phyloP scores from a whole-genome alignment of 2,888 invertebrate species.

The Caenorhabditis panamensis region DNA sequence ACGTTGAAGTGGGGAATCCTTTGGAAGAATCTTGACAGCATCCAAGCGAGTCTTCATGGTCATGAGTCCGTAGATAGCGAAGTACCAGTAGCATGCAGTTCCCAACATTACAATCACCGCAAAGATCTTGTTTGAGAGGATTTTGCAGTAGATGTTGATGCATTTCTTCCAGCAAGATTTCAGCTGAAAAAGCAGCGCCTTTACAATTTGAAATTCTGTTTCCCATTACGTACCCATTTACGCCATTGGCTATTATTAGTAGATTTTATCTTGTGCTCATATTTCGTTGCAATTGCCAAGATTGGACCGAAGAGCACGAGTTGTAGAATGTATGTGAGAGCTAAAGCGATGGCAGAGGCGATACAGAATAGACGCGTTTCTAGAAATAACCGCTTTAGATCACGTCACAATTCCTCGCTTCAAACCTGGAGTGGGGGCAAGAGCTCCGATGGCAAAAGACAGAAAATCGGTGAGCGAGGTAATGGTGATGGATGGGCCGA shows the following conservation, averaged over 20 bases:
- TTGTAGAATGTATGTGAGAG: slow-evolving; percentile 76
- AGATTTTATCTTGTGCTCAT: slow-evolving; percentile 65
- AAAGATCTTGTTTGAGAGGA: slow-evolving; percentile 70
- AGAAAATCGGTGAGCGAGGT: slow-evolving; percentile 80
- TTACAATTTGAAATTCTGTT: neutral
- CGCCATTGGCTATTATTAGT: slow-evolving; percentile 65
- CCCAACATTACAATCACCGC: slow-evolving; percentile 63
- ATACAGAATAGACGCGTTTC: slow-evolving; percentile 80
- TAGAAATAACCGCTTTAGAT: slow-evolving; percentile 41
- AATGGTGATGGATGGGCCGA: slow-evolving; percentile 80
- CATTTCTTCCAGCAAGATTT: slow-evolving; percentile 66
- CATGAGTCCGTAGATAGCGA: slow-evolving; percentile 66
- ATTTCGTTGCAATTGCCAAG: slow-evolving; percentile 74
- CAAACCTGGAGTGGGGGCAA: slow-evolving; percentile 80
- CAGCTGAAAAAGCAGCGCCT: slow-evolving; percentile 46
- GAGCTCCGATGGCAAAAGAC: slow-evolving; percentile 80
- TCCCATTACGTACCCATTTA: slow-evolving; percentile 42
- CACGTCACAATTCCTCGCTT: slow-evolving; percentile 4
- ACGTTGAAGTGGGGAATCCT: slow-evolving; percentile 77
- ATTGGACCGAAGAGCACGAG: slow-evolving; percentile 79
- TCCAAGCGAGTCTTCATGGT: slow-evolving; percentile 75
- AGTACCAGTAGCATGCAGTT: slow-evolving; percentile 74
- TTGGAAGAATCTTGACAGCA: slow-evolving; percentile 78
- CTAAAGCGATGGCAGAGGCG: slow-evolving; percentile 79
- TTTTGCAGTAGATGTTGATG: slow-evolving; percentile 70